Evolutionary conservation across 2,113 vertebrate species (phyloP).

Genomic region (Ploceus nigricollis): DNA sequence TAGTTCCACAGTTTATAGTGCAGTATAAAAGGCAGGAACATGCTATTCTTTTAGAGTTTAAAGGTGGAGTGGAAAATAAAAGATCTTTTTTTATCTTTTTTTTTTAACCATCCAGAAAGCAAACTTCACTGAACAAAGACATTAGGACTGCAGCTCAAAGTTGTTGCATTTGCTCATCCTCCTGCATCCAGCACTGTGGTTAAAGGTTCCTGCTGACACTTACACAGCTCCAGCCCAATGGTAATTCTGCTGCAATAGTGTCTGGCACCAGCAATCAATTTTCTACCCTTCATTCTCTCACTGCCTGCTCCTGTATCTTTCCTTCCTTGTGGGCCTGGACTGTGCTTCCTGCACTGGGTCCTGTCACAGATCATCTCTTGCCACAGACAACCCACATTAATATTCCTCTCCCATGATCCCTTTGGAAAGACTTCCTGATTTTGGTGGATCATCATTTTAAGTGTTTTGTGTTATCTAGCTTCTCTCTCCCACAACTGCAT

Average conservation of each 20-base stretch:
- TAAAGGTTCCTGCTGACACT: not conserved
- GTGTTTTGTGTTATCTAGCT: not conserved
- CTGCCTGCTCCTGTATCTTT: not conserved
- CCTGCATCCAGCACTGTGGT: not conserved
- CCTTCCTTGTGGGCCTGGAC: not conserved
- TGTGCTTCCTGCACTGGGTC: too few relatives aligned
- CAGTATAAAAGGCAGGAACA: not conserved
- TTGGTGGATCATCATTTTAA: not conserved
- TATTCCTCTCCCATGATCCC: not conserved
- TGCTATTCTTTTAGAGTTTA: not conserved
- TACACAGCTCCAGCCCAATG: not conserved
- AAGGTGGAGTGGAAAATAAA: not conserved
- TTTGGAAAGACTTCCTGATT: not conserved
- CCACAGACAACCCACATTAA: not conserved
- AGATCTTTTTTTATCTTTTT: accelerated
- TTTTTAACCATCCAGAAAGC: not conserved
- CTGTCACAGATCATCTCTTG: not conserved
- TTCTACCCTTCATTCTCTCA: not conserved
- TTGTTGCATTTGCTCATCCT: not conserved
- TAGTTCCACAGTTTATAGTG: not conserved
- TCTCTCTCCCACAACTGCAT: not conserved
- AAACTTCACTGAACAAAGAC: not conserved
- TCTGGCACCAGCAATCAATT: not conserved
- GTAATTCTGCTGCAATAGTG: not conserved
- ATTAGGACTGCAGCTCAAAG: not conserved